Evolutionary conservation across 2,113 vertebrate species (phyloP), one percentile per base, ranked within the genome.

Genomic region (Noctilio leporinus): DNA sequence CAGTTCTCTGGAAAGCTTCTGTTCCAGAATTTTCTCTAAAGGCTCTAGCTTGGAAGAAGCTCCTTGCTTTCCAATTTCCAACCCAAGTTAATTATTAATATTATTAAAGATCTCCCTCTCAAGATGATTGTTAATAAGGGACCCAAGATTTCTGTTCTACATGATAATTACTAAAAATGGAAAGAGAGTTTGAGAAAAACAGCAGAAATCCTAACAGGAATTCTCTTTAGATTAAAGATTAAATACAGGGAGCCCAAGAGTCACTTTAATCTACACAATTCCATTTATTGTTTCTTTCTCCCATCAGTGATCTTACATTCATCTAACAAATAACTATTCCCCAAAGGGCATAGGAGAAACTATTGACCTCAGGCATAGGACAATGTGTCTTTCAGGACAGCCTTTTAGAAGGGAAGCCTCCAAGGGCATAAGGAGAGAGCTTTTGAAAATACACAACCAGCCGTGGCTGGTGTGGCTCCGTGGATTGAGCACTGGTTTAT

Each of bases 191-290:
- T 62, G n/a, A 77, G 40, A 64, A 33, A 59, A 11, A 51, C 12
- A 40, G n/a, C 3, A 0, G 19, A 45, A 77, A 47, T 80, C 45
- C n/a, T 64, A 64, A 38, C 20, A 94, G 69, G 77, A 97, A 93
- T 78, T 75, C 89, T 97, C 96, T 97, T 96, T 76, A 87, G 96
- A 96, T 94, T 95, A 93, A 97, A 96, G 96, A 96, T 95, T 95
- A 97, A 97, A 95, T 95, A 85, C 97, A 96, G 96, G 96, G 95
- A 96, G 94, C 85, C 96, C 93, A 95, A 94, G 93, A 97, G 95
- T 97, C 95, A 95, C 96, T 97, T 96, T 95, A 96, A 97, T 97
- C 94, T 94, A 96, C 82, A 96, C 96, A 98, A 97, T 97, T 97
- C 97, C 94, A 95, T 97, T 97, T 96, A 91, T 97, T 97, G 97